Base-by-base conservation (phyloP, 2,797 vertebrate genomes). In the Neoniphon sammara region DNA sequence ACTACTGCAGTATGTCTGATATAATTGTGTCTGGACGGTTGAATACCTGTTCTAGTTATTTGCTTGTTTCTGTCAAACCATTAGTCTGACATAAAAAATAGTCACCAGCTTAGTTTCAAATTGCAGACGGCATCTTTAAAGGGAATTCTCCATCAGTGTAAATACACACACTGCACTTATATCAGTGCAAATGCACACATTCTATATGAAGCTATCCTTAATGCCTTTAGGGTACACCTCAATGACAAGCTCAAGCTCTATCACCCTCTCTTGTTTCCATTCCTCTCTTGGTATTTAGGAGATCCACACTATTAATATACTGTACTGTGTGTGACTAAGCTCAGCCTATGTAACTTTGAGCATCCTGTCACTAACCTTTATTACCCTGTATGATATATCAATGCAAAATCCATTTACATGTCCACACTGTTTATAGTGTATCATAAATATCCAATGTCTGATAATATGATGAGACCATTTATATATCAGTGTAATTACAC, bases 181-280 rank as follows among this genome's bases (percentile, higher is more conserved):
- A 10, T 53, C 1, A 6, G 12, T 42, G 34, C 73, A 59, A 52
- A 53, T 55, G 46, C 39, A 70, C 63, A 65, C 46, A 73, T 54
- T 39, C 60, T 78, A 54, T 12, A 55, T 55, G 53, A 27, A 61
- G 55, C 73, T 57, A 54, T 80, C 66, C 55, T 67, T 42, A 71
- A 60, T 66, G 49, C 47, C 23, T 11, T 39, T 56, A 61, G 36
- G 55, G 56, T 78, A 46, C 34, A 27, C 57, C 70, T 73, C 64
- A 80, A 77, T 88, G 69, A 84, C 63, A 49, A 76, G 79, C 59
- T 63, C 50, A 66, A 78, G 64, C 66, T 23, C 66, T 83, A 46
- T 80, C 79, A 59, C 79, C 75, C 57, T 84, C 88, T 91, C 87
- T 31, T 70, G 70, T 92, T 91, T 89, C 92, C 83, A 85, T 84